Evolutionary conservation across 1,140 invertebrate species (phyloP).

Genomic region (Prorops nasuta): DNA sequence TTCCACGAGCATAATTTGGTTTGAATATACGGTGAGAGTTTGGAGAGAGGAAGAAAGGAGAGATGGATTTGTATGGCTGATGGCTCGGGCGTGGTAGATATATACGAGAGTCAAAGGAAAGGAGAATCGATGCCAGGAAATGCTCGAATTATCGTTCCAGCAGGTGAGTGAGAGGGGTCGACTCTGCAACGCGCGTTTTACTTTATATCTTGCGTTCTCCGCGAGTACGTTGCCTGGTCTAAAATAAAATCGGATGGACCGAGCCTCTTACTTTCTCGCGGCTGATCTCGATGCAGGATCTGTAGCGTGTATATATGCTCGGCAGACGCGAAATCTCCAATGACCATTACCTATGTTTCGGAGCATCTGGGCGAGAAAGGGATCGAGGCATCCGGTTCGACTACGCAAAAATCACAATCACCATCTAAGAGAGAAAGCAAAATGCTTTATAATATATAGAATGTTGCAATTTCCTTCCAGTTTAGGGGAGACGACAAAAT

Average conservation of each 20-base stretch:
- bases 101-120: slow-evolving; percentile 19
- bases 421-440: not conserved
- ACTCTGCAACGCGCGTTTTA: slow-evolving; percentile 12
- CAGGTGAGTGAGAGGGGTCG: slow-evolving; percentile 23
- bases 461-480: too few species aligned
- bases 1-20: too few species aligned
- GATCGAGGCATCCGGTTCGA: not conserved
- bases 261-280: slow-evolving; percentile 36
- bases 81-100: slow-evolving; percentile 16
- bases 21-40: too few species aligned
- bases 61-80: too few species aligned
- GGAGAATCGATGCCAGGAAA: slow-evolving; percentile 13
- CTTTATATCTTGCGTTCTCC: slow-evolving; percentile 29
- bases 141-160: not conserved
- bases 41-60: too few species aligned
- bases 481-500: too few species aligned
- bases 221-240: slow-evolving; percentile 12
- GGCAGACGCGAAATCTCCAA: not conserved
- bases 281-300: slow-evolving; percentile 16
- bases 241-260: slow-evolving; percentile 34
- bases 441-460: too few species aligned
- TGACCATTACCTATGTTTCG: not conserved
- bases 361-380: slow-evolving; percentile 10
- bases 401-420: not conserved
- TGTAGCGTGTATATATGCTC: not conserved